Evolutionary conservation across 2,113 vertebrate genomes (phyloP).

Genomic region (Campylomormyrus tamandua): DNA sequence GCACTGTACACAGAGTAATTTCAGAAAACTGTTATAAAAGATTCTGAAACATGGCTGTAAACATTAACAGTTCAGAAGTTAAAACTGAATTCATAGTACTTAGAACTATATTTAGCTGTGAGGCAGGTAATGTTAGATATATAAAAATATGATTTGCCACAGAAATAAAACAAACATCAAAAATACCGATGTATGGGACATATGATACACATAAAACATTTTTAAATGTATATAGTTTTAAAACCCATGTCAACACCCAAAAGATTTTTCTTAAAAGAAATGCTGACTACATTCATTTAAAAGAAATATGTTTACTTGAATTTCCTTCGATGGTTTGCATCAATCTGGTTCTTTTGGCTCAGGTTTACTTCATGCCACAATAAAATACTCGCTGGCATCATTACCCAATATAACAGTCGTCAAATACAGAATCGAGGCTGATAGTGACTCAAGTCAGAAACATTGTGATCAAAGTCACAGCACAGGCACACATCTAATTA

Average conservation of each 20-base stretch:
- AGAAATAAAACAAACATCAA: not conserved
- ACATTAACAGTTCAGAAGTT: not conserved
- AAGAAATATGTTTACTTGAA: not conserved
- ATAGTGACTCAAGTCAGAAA: constrained; percentile 31
- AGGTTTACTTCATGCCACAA: constrained; percentile 33
- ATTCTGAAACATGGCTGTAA: not conserved
- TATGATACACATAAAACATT: not conserved
- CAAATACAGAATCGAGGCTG: constrained; percentile 33
- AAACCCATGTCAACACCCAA: not conserved
- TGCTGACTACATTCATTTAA: not conserved
- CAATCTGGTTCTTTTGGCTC: constrained; percentile 21
- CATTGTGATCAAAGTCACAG: constrained; percentile 42
- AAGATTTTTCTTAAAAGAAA: not conserved
- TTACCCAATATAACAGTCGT: constrained; percentile 54
- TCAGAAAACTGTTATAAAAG: not conserved
- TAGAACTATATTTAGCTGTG: not conserved
- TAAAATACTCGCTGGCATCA: constrained; percentile 24
- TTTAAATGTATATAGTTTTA: not conserved
- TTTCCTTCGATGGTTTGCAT: constrained; percentile 11
- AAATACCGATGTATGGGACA: not conserved
- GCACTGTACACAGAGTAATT: not conserved
- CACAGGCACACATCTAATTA: constrained; percentile 55
- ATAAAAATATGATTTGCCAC: not conserved
- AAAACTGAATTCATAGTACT: not conserved
- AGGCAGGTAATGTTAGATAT: constrained; percentile 4